These are phyloP conservation scores for Ephydatia muelleri DNA, from an alignment of 37 sponge, comb jelly and placozoan species.

Conservation along the genomic window DNA sequence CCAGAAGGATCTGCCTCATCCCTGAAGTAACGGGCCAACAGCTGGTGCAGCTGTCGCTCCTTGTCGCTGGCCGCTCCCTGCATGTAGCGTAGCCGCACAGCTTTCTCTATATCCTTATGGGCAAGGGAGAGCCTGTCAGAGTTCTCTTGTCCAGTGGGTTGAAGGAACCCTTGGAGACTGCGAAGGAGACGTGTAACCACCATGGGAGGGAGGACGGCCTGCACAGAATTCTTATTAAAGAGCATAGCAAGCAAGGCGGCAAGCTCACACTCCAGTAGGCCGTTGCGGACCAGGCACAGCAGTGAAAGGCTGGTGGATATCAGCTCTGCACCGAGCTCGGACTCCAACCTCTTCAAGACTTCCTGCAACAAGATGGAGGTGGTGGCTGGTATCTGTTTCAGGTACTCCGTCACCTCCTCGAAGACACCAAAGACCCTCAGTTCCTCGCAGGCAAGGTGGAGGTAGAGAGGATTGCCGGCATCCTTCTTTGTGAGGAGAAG, in stretches of 20 bases:
- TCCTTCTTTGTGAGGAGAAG: constrained; percentile 95
- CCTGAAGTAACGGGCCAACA: constrained; percentile 67
- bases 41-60: constrained; percentile 64
- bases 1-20: constrained; percentile 67
- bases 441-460: constrained; percentile 93
- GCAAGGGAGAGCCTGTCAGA: constrained; percentile 54
- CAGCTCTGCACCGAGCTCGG: constrained; percentile 73
- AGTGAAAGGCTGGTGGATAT: constrained; percentile 57
- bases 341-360: constrained; percentile 76
- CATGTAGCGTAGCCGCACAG: constrained; percentile 72
- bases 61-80: constrained; percentile 57
- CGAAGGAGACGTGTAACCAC: constrained; percentile 63
- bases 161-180: constrained; percentile 73
- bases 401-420: constrained; percentile 68
- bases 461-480: constrained; percentile 89
- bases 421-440: constrained; percentile 93
- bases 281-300: constrained; percentile 71
- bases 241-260: constrained; percentile 43
- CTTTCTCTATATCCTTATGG: constrained; percentile 79
- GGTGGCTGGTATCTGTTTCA: constrained; percentile 74
- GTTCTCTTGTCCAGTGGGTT: constrained; percentile 63
- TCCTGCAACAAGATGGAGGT: constrained; percentile 81
- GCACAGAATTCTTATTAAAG: neutral
- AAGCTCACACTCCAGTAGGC: constrained; percentile 79
- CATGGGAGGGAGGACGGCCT: constrained; percentile 56